phyloP scores from a whole-genome alignment of 2,113 vertebrate genomes.

The Thunnus thynnus region DNA sequence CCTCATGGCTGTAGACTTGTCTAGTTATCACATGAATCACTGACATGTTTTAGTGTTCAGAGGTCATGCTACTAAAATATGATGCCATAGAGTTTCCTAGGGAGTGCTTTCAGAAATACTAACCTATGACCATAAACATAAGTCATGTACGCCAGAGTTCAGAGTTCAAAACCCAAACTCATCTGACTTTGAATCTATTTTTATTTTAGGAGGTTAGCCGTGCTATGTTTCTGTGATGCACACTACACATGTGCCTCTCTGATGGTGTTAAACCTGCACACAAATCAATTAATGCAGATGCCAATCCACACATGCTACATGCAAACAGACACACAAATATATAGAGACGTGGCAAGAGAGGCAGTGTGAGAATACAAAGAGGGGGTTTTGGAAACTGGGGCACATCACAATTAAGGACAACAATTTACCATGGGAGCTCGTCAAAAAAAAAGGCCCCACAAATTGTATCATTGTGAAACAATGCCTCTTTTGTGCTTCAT shows the following conservation, averaged over 20 bases:
- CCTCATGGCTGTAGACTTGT: neutral
- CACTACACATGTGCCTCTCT: neutral
- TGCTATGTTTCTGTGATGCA: conserved; percentile 27
- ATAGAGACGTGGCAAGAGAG: neutral
- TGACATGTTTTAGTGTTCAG: neutral
- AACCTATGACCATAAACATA: conserved; percentile 1
- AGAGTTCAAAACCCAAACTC: conserved; percentile 18
- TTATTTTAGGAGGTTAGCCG: conserved; percentile 33
- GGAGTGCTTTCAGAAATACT: neutral
- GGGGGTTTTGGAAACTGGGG: conserved; percentile 52
- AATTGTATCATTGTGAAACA: conserved; percentile 59
- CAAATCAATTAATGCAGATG: neutral
- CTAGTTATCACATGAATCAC: neutral
- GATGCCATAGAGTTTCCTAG: neutral
- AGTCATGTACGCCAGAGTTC: conserved; percentile 22
- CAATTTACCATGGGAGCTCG: conserved; percentile 48
- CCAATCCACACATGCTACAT: neutral
- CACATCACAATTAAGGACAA: conserved; percentile 62
- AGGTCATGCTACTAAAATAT: neutral
- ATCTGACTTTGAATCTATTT: conserved; percentile 35
- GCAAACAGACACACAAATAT: conserved; percentile 3
- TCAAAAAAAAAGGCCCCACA: conserved; percentile 48
- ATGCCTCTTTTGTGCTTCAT: conserved; percentile 55
- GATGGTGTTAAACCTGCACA: neutral
- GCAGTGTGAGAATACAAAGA: conserved; percentile 39